A percentile compares a stretch with the other conserved stretches of the same genome.
phyloP scores from a whole-genome alignment of 2,113 vertebrate species.

The Corydoras sp. region DNA sequence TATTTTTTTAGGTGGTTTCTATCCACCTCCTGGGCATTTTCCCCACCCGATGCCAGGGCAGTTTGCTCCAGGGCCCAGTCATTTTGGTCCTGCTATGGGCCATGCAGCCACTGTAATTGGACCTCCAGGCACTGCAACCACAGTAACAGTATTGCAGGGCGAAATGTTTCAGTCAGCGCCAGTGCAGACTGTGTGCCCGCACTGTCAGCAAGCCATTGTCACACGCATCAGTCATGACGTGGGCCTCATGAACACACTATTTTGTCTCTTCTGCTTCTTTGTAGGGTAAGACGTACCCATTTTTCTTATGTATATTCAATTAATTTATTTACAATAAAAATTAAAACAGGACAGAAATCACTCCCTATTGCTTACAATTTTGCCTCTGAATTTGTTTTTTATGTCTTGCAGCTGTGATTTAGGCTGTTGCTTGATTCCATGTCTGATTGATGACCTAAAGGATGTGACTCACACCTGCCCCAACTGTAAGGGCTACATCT shows the following conservation, averaged over 20 bases:
- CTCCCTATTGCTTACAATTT: not conserved
- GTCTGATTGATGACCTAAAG: conserved; percentile 95
- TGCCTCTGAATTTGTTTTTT: not conserved
- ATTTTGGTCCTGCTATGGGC: conserved; percentile 73
- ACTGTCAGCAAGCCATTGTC: conserved; percentile 94
- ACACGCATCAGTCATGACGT: conserved; percentile 90
- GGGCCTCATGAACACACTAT: conserved; percentile 92
- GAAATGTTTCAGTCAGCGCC: conserved; percentile 92
- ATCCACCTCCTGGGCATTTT: conserved; percentile 65
- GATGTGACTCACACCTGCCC: conserved; percentile 97
- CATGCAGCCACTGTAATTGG: conserved; percentile 84
- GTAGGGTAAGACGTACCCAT: conserved; percentile 74
- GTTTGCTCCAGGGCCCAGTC: conserved; percentile 63
- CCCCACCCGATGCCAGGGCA: conserved; percentile 61
- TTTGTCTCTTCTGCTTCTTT: conserved; percentile 95
- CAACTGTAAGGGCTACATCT: conserved; percentile 97
- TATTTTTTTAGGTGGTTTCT: conserved; percentile 69
- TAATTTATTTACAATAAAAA: not conserved
- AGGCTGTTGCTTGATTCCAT: conserved; percentile 96
- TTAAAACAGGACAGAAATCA: not conserved
- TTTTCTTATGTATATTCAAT: no score
- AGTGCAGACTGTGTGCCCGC: conserved; percentile 91
- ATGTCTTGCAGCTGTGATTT: conserved; percentile 79
- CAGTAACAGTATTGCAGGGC: conserved; percentile 90
- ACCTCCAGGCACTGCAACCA: conserved; percentile 80